Conservation (phyloP, 1,140 invertebrate species). For the Drosophila grimshawi region DNA sequence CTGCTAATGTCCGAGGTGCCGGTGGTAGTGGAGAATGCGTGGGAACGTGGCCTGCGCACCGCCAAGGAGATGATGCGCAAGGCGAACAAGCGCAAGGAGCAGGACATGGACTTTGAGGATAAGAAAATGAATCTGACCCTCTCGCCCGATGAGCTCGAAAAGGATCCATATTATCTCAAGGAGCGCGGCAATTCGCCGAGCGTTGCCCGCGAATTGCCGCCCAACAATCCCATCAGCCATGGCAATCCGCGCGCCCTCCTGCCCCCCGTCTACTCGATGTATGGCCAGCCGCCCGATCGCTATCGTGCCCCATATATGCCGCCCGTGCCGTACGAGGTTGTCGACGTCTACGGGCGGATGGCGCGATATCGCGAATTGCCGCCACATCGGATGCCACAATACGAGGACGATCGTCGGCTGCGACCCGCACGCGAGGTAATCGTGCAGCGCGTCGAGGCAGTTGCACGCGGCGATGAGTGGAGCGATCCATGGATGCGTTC, state of each 20-base stretch:
- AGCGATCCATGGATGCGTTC: constrained; percentile 96
- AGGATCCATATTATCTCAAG: constrained; percentile 93
- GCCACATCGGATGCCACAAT: constrained; percentile 83
- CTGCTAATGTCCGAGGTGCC: constrained; percentile 84
- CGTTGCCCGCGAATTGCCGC: constrained; percentile 46
- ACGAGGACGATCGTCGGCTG: constrained; percentile 86
- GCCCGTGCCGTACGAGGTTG: constrained; percentile 69
- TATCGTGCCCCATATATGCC: constrained; percentile 64
- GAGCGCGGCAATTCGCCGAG: constrained; percentile 60
- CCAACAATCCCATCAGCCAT: constrained; percentile 40
- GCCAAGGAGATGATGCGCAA: constrained; percentile 97
- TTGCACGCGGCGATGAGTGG: constrained; percentile 92
- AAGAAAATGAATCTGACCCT: constrained; percentile 94
- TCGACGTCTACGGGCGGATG: constrained; percentile 78
- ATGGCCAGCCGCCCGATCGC: constrained; percentile 66
- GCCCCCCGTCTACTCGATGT: constrained; percentile 59
- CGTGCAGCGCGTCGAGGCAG: constrained; percentile 88
- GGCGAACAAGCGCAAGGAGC: constrained; percentile 96
- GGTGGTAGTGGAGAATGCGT: constrained; percentile 91
- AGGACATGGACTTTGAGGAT: constrained; percentile 98
- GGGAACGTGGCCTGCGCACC: constrained; percentile 94
- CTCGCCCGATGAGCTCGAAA: constrained; percentile 93
- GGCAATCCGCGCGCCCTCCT: constrained; percentile 55
- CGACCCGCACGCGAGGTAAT: constrained; percentile 91
- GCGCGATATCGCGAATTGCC: constrained; percentile 78